Conservation (phyloP, 2,113 vertebrate species). For the Cardinalis cardinalis region DNA sequence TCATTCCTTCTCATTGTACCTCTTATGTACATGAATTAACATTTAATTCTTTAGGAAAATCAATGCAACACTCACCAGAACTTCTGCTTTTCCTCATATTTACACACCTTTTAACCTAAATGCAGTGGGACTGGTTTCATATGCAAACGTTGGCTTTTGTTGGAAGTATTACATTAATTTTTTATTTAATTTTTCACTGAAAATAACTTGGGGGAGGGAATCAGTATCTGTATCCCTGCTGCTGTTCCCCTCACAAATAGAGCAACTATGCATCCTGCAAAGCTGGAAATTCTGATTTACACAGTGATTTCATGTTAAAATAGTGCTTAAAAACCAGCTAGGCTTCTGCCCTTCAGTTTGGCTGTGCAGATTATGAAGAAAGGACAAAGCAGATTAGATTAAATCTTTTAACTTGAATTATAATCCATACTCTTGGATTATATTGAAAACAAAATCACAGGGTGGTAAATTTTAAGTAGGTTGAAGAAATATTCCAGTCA, state of each 20-base stretch:
- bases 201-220: background rate
- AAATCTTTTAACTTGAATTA: background rate
- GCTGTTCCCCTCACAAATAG: background rate
- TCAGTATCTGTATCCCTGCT: background rate
- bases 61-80: rapidly evolving
- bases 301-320: background rate
- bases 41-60: background rate
- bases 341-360: background rate
- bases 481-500: background rate
- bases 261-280: background rate
- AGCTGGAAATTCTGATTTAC: background rate
- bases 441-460: background rate
- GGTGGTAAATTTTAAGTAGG: background rate
- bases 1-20: background rate
- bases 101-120: background rate
- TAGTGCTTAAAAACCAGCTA: background rate
- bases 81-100: background rate
- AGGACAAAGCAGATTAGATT: background rate
- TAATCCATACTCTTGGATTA: background rate
- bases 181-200: background rate
- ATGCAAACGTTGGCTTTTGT: background rate
- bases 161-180: background rate
- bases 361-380: background rate
- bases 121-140: background rate
- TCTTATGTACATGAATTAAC: rapidly evolving